Base-by-base conservation (phyloP, 1,140 invertebrate genomes). In the Ruditapes philippinarum region DNA sequence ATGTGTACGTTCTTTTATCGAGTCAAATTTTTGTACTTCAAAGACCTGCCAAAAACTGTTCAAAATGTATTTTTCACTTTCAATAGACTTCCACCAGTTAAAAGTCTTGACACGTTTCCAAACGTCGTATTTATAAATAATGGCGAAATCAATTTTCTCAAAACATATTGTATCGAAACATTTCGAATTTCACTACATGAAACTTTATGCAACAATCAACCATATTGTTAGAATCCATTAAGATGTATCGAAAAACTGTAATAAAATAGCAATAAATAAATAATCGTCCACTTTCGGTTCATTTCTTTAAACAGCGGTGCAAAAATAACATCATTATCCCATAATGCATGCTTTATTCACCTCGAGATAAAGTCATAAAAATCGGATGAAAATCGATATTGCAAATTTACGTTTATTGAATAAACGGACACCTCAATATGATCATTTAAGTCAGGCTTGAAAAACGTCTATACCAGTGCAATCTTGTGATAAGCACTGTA, bases 191-290 rank as follows among this genome's bases (percentile, higher is more conserved):
- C 33, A n/a, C 9, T 19, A 14, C 1, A 70, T 70, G 65, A 70
- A 65, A 65, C 60, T 36, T 36, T 1, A 33, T 28, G 25, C 1
- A 65, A 70, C 65, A 70, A 70, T 51, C 22, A 4, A 22, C 22
- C 1, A 36, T 28, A 49, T 76, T 76, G 73, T 76, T 76, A 76
- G 38, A 45, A 76, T 76, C 73, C 73, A 76, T 76, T 76, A 76
- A 76, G 14, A 31, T 1, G 33, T 42, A n/a, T 49, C 1, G 4
- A 31, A 51, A 76, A 76, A 76, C 45, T 49, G 73, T 51, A 76
- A 76, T 76, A 49, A 76, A 76, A 76, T 51, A 76, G 40, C 40
- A n/a, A 76, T 76, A 70, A 38, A 70, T 70, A 70, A 36, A 70
- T 40, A 38, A 36, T 17, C 11, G 11, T 70, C 33, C 17, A 38